These are phyloP conservation scores for Talpa occidentalis DNA, from an alignment of 2,113 vertebrate genomes.

Conservation along the genomic window DNA sequence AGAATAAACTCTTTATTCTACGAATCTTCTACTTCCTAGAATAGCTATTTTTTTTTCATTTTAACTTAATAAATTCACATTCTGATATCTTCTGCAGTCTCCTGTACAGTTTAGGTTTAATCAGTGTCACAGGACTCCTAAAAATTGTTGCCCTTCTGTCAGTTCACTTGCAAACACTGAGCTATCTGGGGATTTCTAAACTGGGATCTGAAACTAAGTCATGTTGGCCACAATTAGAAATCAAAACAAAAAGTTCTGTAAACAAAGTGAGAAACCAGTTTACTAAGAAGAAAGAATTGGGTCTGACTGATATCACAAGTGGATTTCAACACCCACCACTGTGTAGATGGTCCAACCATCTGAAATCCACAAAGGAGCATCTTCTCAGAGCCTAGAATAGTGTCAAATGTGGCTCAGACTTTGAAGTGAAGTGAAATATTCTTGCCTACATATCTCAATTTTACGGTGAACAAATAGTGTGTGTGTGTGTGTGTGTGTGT, in stretches of 20 bases:
- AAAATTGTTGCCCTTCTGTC: background rate
- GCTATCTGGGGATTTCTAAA: background rate
- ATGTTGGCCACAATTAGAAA: background rate
- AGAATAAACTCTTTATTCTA: background rate
- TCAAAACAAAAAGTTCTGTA: background rate
- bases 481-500: background rate
- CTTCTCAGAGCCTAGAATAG: background rate
- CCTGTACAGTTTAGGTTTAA: background rate
- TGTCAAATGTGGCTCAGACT: background rate
- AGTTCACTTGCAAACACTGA: background rate
- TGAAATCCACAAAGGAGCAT: background rate
- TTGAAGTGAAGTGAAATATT: background rate
- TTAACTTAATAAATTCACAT: background rate
- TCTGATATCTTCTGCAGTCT: background rate
- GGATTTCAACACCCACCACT: background rate
- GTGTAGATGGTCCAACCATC: background rate
- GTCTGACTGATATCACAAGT: background rate
- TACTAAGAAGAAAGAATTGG: background rate
- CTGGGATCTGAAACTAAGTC: background rate
- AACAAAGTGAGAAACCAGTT: background rate
- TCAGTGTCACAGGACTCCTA: background rate
- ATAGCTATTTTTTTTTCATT: slow-evolving; percentile 3
- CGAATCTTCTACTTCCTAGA: background rate
- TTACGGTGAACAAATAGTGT: background rate
- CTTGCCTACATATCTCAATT: background rate